phyloP scores from a whole-genome alignment of 2,797 vertebrate genomes.

The Chiroxiphia lanceolata region DNA sequence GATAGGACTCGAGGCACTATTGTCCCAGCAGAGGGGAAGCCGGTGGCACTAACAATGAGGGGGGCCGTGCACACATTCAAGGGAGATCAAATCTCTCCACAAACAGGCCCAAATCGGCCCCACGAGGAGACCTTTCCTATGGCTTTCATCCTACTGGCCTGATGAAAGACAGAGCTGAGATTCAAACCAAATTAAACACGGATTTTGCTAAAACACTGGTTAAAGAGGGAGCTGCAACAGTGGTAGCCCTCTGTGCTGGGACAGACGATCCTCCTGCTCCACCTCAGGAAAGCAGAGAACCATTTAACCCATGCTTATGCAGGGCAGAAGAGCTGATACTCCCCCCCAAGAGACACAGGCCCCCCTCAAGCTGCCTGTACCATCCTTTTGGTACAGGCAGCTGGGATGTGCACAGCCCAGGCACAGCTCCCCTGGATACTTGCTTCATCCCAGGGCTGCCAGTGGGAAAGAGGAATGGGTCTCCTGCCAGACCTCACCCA shows the following conservation, averaged over 20 bases:
- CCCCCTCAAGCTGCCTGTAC: neutral
- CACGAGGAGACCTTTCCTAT: neutral
- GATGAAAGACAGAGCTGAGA: neutral
- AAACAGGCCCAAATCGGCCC: conserved; percentile 15
- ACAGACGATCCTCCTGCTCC: fast-evolving
- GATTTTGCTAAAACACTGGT: neutral
- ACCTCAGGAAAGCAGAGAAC: neutral
- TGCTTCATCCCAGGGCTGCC: neutral
- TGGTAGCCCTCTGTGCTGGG: neutral
- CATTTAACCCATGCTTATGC: fast-evolving
- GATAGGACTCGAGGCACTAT: conserved; percentile 17
- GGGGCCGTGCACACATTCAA: neutral
- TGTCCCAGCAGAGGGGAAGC: conserved; percentile 8
- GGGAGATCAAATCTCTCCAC: conserved; percentile 29
- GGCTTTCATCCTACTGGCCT: neutral
- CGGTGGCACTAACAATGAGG: conserved; percentile 31
- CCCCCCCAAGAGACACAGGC: fast-evolving
- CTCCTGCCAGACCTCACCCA: neutral
- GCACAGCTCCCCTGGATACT: neutral
- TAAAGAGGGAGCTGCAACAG: neutral
- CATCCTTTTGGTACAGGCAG: neutral
- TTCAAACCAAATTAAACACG: neutral
- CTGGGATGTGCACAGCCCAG: neutral
- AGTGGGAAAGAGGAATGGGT: neutral
- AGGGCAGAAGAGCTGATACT: neutral